Evolutionary conservation across 2,113 vertebrate species (phyloP).

Genomic region (Platysteira castanea): DNA sequence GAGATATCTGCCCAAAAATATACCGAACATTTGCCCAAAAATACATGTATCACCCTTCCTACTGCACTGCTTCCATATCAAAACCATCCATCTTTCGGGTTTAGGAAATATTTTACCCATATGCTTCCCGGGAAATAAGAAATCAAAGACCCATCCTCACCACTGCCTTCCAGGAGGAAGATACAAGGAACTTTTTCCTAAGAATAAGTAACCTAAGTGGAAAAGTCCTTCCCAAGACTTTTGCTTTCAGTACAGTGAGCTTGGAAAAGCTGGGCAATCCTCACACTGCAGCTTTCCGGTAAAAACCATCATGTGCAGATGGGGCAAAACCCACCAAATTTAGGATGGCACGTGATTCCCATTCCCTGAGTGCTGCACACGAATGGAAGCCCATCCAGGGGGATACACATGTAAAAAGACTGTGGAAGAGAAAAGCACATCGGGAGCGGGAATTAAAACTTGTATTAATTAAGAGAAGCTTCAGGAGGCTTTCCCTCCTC

Average conservation of each 20-base stretch:
- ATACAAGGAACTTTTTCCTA: no score
- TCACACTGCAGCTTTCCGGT: not conserved
- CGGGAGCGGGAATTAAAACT: not conserved
- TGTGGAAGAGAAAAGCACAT: not conserved
- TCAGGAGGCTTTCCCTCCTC: not conserved
- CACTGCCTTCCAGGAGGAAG: not conserved
- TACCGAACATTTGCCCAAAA: accelerated
- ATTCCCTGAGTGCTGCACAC: accelerated
- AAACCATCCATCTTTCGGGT: accelerated
- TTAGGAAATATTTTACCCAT: not conserved
- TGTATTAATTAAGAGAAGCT: not conserved
- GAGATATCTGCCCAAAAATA: not conserved
- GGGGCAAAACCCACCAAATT: not conserved
- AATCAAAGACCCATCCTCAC: not conserved
- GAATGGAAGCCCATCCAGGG: not conserved
- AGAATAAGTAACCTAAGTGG: not conserved
- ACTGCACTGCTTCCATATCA: not conserved
- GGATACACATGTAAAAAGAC: no score
- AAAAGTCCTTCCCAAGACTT: not conserved
- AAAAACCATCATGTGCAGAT: not conserved
- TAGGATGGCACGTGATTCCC: not conserved
- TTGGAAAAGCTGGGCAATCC: not conserved
- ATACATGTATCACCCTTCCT: accelerated
- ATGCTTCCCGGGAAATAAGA: not conserved
- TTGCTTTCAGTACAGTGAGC: not conserved